Evolutionary conservation across 2,797 vertebrate species (phyloP).

Genomic region (Carduelis carduelis): DNA sequence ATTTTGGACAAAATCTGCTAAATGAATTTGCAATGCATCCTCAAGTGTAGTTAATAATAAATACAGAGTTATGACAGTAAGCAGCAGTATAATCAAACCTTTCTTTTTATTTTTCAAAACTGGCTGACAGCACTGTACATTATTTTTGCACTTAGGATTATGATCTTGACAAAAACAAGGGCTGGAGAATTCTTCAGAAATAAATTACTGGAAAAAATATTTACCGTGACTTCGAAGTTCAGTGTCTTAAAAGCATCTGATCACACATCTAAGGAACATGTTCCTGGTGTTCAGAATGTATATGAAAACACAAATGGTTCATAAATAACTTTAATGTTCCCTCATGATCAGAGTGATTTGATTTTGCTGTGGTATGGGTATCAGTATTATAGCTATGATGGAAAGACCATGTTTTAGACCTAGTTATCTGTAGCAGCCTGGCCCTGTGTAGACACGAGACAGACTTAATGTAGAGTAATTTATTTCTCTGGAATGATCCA

Average conservation of each 20-base stretch:
- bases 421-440: neutral
- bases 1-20: conserved; percentile 11
- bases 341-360: neutral
- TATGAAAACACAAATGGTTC: neutral
- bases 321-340: neutral
- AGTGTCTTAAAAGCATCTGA: neutral
- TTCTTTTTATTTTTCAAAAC: neutral
- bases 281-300: neutral
- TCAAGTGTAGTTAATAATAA: conserved; percentile 10
- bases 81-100: neutral
- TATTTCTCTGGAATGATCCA: neutral
- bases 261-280: neutral
- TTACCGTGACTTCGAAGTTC: neutral
- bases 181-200: neutral
- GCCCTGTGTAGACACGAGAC: neutral
- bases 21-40: neutral
- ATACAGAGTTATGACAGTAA: neutral
- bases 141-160: neutral
- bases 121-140: neutral
- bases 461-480: neutral
- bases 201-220: neutral
- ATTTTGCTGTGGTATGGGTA: neutral
- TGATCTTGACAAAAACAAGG: neutral
- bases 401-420: neutral
- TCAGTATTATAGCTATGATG: neutral